Percentiles rank a stretch among this genome's conserved stretches.
Evolutionary conservation across 2,888 invertebrate genomes (phyloP).

Genomic region (Lapara coniferarum): DNA sequence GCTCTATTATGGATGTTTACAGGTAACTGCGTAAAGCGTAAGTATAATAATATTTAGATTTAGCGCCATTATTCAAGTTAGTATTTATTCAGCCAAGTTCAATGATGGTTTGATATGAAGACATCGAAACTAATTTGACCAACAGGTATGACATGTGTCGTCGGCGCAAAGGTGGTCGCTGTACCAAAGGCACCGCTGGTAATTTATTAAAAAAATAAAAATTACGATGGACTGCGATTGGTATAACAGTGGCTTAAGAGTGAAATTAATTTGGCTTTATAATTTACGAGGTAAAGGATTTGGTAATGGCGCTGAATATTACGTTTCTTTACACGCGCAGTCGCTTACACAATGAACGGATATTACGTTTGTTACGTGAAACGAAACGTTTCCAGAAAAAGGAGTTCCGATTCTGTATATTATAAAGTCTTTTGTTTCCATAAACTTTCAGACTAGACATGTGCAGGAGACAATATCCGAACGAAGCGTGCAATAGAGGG

Average conservation of each 20-base stretch:
- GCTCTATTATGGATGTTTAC: constrained; percentile 36
- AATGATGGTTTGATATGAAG: constrained; percentile 48
- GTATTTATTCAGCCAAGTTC: constrained; percentile 27
- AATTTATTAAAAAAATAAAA: constrained; percentile 78
- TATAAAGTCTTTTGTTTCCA: constrained; percentile 78
- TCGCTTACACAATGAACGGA: constrained; percentile 44
- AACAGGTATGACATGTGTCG: constrained; percentile 99
- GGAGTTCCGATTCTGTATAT: constrained; percentile 31
- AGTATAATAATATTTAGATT: constrained; percentile 54
- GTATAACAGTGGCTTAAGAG: constrained; percentile 78
- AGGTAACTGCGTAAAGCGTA: constrained; percentile 52
- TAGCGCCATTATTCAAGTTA: constrained; percentile 73
- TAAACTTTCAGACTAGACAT: constrained; percentile 97
- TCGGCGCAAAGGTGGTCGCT: constrained; percentile 97
- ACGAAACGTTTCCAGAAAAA: constrained; percentile 37
- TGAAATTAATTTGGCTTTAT: constrained; percentile 75
- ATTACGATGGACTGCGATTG: constrained; percentile 63
- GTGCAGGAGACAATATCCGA: constrained; percentile 97
- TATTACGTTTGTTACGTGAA: constrained; percentile 43
- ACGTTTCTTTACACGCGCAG: constrained; percentile 42
- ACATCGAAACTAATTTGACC: constrained; percentile 75
- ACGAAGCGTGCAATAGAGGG: constrained; percentile 98
- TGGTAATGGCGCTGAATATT: constrained; percentile 82
- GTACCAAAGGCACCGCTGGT: constrained; percentile 99
- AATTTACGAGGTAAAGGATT: constrained; percentile 79